These are phyloP conservation scores for Sparus aurata DNA, from an alignment of 2,797 vertebrate species.

Conservation along the genomic window DNA sequence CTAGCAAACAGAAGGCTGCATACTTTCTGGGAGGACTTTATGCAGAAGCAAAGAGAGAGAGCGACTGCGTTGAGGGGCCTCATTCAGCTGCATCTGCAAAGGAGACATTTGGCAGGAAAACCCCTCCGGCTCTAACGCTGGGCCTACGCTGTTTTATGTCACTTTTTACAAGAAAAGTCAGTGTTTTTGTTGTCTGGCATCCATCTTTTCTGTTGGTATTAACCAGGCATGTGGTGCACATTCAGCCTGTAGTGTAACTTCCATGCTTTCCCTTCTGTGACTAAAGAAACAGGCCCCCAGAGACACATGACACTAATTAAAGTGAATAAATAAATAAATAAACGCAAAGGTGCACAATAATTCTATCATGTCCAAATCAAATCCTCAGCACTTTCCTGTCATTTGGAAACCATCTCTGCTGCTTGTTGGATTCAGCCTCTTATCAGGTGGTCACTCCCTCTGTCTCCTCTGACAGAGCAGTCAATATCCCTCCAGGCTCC, in stretches of 20 bases:
- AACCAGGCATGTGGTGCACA: neutral
- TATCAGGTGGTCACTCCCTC: conserved; percentile 58
- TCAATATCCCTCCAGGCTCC: conserved; percentile 46
- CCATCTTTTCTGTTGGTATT: conserved; percentile 15
- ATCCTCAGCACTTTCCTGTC: conserved; percentile 11
- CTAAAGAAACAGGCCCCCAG: neutral
- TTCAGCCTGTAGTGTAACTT: neutral
- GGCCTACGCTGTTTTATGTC: conserved; percentile 28
- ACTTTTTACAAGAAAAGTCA: conserved; percentile 1
- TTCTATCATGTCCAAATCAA: conserved; percentile 6
- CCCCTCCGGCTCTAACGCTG: neutral
- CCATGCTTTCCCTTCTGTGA: neutral
- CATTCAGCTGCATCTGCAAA: conserved; percentile 45
- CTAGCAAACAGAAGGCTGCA: conserved; percentile 72
- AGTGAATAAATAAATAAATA: neutral
- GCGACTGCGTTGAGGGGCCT: conserved; percentile 61
- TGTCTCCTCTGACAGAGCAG: conserved; percentile 45
- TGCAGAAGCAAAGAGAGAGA: conserved; percentile 53
- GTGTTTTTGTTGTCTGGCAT: conserved; percentile 40
- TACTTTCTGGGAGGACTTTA: conserved; percentile 59
- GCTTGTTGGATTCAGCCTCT: conserved; percentile 36
- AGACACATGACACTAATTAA: neutral
- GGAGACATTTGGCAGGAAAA: conserved; percentile 50
- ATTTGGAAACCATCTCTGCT: conserved; percentile 20
- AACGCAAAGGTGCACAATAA: neutral